A percentile compares a stretch with the other conserved stretches of the same genome.
phyloP scores from a whole-genome alignment of 2,888 invertebrate genomes.

The Ceriagrion tenellum region DNA sequence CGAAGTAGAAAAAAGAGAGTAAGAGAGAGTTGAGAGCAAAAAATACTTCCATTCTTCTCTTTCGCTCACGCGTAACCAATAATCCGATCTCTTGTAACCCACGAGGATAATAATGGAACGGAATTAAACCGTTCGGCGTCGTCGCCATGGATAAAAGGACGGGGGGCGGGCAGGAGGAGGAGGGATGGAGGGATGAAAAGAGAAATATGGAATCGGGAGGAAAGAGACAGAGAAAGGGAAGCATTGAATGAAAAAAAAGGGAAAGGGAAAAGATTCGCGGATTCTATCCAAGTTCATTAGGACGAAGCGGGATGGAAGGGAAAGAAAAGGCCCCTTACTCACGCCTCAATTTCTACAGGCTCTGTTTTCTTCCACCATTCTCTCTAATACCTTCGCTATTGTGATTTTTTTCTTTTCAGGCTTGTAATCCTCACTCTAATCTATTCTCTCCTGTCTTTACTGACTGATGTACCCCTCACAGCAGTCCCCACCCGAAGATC shows the following conservation, averaged over 20 bases:
- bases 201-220: neutral
- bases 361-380: neutral
- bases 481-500: too few species aligned
- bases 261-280: constrained; percentile 14
- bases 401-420: too few species aligned
- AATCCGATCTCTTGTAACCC: constrained; percentile 34
- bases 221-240: neutral
- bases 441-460: too few species aligned
- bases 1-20: neutral
- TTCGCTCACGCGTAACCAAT: constrained; percentile 10
- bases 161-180: neutral
- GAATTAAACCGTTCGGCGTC: neutral
- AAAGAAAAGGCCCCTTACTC: neutral
- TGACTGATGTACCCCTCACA: too few species aligned
- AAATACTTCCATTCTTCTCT: neutral
- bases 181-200: neutral
- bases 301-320: neutral
- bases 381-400: too few species aligned
- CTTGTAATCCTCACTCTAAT: too few species aligned
- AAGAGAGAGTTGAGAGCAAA: neutral
- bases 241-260: neutral
- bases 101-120: neutral
- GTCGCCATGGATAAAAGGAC: too few species aligned
- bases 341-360: neutral
- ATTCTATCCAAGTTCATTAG: constrained; percentile 30